These are phyloP conservation scores for Hirtodrosophila duncani DNA, from an alignment of 2,888 invertebrate genomes.

Conservation along the genomic window DNA sequence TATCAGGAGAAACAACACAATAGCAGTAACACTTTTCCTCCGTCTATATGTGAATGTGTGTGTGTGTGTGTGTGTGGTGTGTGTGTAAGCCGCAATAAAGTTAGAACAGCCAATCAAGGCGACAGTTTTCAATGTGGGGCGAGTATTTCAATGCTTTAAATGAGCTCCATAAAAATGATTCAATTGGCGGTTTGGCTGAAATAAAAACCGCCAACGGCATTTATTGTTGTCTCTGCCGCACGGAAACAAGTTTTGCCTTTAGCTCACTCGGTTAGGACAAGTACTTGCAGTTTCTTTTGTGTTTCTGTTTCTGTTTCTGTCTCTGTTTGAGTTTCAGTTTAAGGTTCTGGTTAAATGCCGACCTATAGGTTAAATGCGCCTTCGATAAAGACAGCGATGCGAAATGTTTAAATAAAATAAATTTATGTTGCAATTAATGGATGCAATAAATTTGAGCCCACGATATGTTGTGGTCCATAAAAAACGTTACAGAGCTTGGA, in stretches of 20 bases:
- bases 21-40: no score
- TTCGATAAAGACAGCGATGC: constrained; percentile 60
- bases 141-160: constrained; percentile 57
- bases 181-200: constrained; percentile 61
- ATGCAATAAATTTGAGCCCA: constrained; percentile 56
- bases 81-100: constrained; percentile 14
- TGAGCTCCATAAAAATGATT: constrained; percentile 69
- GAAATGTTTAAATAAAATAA: constrained; percentile 71
- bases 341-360: constrained; percentile 54
- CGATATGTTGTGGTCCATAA: constrained; percentile 60
- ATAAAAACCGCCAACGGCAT: constrained; percentile 55
- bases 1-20: no score
- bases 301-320: no score
- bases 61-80: constrained; percentile 4
- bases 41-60: not conserved
- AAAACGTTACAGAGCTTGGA: constrained; percentile 23
- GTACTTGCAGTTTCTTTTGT: constrained; percentile 29
- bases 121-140: constrained; percentile 60
- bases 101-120: constrained; percentile 51
- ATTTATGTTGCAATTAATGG: constrained; percentile 74
- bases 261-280: constrained; percentile 3
- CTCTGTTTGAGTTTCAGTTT: constrained; percentile 11
- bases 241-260: constrained; percentile 54
- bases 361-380: constrained; percentile 65
- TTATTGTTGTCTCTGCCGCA: constrained; percentile 21